Base-by-base conservation (phyloP, 2,888 invertebrate genomes). In the Tyria jacobaeae region DNA sequence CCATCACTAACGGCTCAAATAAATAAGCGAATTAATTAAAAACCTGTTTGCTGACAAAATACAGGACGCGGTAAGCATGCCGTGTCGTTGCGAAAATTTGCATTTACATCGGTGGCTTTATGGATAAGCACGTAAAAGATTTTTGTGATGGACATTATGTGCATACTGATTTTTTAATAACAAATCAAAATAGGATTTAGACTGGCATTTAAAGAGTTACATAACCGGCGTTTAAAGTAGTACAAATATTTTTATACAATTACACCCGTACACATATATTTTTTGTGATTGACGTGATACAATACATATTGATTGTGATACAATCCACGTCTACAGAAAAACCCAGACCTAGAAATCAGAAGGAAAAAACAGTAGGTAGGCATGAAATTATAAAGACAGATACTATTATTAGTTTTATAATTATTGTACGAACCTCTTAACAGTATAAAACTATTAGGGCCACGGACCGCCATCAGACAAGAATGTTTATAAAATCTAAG, bases 21-120 rank as follows among this genome's bases (percentile, higher is more conserved):
- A 87, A 88, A 88, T 88, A 86, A 86, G 83, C 74, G 85, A 84
- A 89, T 90, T 90, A 90, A 90, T 90, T 90, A 89, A 90, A 89
- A 89, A 84, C 84, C 78, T 88, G 89, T 89, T 89, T 82, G 81
- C 82, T 83, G 85, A 85, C 88, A 85, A 85, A 85, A 87, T 84
- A 87, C 83, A 85, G 81, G 63, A 64, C 59, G 71, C 58, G 65
- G 69, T 60, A 60, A 66, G 64, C 67, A 64, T 59, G 66, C 61
- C 66, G 76, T 67, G 76, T 66, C 64, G 73, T 49, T 71, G 69
- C 64, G 74, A 65, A 76, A 74, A 76, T 75, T 78, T 76, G 68
- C 76, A 76, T 76, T 73, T 75, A 76, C 76, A 68, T 68, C 47
- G 68, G 55, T 58, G 64, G 57, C 65, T 73, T 71, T 71, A 76